Base-by-base conservation (phyloP, 2,888 invertebrate genomes). In the Brenthis daphne region DNA sequence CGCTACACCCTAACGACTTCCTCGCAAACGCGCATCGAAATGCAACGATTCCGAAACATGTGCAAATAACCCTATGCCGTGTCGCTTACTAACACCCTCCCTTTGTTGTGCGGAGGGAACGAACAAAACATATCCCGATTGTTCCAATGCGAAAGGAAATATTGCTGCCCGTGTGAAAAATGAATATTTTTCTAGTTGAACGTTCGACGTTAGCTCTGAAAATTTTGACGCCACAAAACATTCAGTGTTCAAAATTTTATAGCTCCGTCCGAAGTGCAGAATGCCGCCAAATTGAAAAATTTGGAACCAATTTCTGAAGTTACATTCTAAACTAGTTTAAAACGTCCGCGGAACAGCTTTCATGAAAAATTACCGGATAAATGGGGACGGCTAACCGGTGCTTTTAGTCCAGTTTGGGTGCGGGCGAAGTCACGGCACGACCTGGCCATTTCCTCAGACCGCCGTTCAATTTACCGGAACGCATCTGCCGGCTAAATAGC, bases 71-170 rank as follows among this genome's bases (percentile, higher is more conserved):
- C 76, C 77, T 66, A 76, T 74, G 76, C 76, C 73, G 72, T 76
- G 75, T 75, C 78, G 77, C 77, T 77, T 78, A 79, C 76, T 78
- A 77, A 74, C 78, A 75, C 73, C 73, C 76, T 79, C 80, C 85
- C 84, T 85, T 82, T 83, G 74, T 77, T 74, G 72, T 76, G 77
- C 77, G 78, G 74, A 74, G 76, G 76, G 77, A 69, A 82, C 79
- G 80, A 79, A 78, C 79, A 81, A 85, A 86, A 85, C 81, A 81
- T 78, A 79, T 64, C 81, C 74, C 85, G 82, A 87, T 87, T 88
- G 86, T 85, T 82, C 82, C 80, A 81, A 85, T 85, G 83, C 85
- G 85, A 87, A 85, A 85, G 83, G 83, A 85, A 87, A 87, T 84
- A 84, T 85, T 83, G 81, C 80, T 75, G 77, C 67, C 74, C 80